Evolutionary conservation across 2,888 invertebrate species (phyloP).

Genomic region (Miltochrista miniata): DNA sequence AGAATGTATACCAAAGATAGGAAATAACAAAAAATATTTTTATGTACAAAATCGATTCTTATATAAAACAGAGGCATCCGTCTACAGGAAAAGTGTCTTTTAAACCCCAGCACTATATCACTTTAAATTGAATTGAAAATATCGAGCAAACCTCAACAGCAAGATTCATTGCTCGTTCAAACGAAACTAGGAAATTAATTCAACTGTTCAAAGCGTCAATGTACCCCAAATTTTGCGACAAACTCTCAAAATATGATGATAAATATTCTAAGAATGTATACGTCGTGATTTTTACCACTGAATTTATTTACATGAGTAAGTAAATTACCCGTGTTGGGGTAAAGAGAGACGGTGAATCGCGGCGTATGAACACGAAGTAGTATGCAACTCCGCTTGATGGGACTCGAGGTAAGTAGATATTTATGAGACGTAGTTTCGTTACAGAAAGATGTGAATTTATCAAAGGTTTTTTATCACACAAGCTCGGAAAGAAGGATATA

Average conservation of each 20-base stretch:
- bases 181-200: neutral
- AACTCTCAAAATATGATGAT: constrained; percentile 19
- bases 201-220: constrained; percentile 10
- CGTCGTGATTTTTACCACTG: constrained; percentile 54
- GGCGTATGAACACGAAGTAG: constrained; percentile 25
- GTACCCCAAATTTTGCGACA: constrained; percentile 11
- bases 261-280: constrained; percentile 41
- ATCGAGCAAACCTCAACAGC: fast-evolving
- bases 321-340: constrained; percentile 54
- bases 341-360: constrained; percentile 30
- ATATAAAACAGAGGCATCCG: constrained; percentile 37
- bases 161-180: constrained; percentile 8
- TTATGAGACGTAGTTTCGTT: constrained; percentile 26
- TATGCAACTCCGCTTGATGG: constrained; percentile 38
- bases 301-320: constrained; percentile 58
- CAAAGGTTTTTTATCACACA: constrained; percentile 13
- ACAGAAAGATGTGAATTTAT: constrained; percentile 16
- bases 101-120: constrained; percentile 21
- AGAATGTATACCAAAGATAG: no score
- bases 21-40: constrained; percentile 41
- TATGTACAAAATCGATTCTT: constrained; percentile 41
- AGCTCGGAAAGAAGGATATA: no score
- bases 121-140: constrained; percentile 6
- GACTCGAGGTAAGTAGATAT: constrained; percentile 31
- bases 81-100: constrained; percentile 38